phyloP scores from a whole-genome alignment of 2,113 vertebrate genomes.

The Anarhynchus alexandrinus region DNA sequence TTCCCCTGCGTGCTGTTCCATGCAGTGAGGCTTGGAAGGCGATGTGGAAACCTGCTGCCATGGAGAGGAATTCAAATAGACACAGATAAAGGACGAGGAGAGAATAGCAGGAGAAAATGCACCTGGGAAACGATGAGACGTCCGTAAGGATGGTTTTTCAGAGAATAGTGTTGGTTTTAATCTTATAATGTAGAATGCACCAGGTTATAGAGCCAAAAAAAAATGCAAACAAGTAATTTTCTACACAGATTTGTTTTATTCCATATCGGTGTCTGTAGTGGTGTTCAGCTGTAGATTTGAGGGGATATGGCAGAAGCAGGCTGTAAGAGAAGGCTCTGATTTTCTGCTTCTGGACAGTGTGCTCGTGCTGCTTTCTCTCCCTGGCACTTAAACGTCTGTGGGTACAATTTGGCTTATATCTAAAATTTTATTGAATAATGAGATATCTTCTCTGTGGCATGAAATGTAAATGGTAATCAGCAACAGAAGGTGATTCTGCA shows the following conservation, averaged over 20 bases:
- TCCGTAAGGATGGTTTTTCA: neutral
- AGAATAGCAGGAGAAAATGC: neutral
- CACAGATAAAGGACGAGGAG: neutral
- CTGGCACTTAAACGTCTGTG: neutral
- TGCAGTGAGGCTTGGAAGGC: neutral
- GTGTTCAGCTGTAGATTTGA: neutral
- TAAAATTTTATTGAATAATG: neutral
- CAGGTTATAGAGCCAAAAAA: neutral
- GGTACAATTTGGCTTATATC: neutral
- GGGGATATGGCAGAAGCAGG: neutral
- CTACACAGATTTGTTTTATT: neutral
- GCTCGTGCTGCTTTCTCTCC: neutral
- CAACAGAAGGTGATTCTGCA: neutral
- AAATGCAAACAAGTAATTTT: neutral
- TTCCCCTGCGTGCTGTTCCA: neutral
- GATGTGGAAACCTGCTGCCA: neutral
- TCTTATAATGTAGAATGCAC: neutral
- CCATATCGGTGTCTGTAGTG: fast-evolving
- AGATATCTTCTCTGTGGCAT: neutral
- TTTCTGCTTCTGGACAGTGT: neutral
- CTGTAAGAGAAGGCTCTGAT: too few species aligned
- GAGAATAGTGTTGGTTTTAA: neutral
- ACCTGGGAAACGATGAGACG: neutral
- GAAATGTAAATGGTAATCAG: neutral
- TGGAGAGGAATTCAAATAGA: neutral